These are phyloP conservation scores for Emys orbicularis DNA, from an alignment of 2,797 vertebrate species.

Conservation along the genomic window DNA sequence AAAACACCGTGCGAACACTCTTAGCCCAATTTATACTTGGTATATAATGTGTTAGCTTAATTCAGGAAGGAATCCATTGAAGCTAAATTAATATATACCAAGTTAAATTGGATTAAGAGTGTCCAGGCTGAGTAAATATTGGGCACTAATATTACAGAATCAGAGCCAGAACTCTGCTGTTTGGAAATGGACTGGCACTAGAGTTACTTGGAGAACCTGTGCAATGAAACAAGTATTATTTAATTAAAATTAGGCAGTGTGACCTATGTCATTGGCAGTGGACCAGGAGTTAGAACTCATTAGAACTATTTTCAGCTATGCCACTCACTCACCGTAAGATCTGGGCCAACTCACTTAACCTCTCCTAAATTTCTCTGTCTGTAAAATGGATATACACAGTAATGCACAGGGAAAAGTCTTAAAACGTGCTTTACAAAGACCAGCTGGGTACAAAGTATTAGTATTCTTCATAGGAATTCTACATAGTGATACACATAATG, in stretches of 20 bases:
- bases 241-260: not conserved
- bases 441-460: slow-evolving; percentile 13
- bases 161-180: not conserved
- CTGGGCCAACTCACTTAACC: not conserved
- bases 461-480: slow-evolving; percentile 47
- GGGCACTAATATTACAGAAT: not conserved
- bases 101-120: not conserved
- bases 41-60: not conserved
- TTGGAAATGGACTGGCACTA: not conserved
- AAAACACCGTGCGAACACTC: not conserved
- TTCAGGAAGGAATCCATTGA: not conserved
- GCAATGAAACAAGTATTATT: not conserved
- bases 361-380: slow-evolving; percentile 30
- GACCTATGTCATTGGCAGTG: not conserved
- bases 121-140: not conserved
- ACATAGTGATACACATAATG: slow-evolving; percentile 28
- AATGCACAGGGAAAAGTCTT: slow-evolving; percentile 20
- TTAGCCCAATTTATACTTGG: not conserved
- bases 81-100: not conserved
- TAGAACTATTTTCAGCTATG: not conserved
- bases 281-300: not conserved
- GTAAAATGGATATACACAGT: slow-evolving; percentile 1
- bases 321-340: not conserved
- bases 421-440: not conserved
- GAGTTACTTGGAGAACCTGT: not conserved